phyloP scores from a whole-genome alignment of 2,888 invertebrate species.

The Odontocolon sp. region DNA sequence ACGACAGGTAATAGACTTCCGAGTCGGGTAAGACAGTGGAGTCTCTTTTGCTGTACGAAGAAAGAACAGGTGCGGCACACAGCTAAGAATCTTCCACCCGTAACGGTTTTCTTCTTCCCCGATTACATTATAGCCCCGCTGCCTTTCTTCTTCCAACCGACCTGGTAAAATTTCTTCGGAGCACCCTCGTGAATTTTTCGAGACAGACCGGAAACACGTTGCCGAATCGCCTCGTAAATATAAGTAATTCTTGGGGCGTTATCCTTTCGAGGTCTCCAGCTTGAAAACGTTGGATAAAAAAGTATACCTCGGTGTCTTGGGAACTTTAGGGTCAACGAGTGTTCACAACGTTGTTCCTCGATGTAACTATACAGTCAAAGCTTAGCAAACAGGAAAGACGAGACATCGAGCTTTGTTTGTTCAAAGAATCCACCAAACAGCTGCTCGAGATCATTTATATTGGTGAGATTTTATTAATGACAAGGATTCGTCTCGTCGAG shows the following conservation, averaged over 20 bases:
- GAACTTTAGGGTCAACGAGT: conserved; percentile 23
- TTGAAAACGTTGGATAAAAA: conserved; percentile 24
- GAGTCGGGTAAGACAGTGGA: conserved; percentile 38
- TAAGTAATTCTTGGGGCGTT: too few relatives aligned
- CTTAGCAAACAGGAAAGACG: too few relatives aligned
- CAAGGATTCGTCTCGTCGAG: too few relatives aligned
- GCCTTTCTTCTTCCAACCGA: conserved; percentile 23
- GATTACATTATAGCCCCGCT: conserved; percentile 20
- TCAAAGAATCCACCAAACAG: conserved; percentile 37
- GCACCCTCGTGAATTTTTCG: conserved; percentile 41
- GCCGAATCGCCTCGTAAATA: too few relatives aligned
- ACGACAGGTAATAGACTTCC: conserved; percentile 58
- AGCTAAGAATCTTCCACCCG: conserved; percentile 50
- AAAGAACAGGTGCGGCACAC: conserved; percentile 57
- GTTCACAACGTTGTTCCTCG: conserved; percentile 40
- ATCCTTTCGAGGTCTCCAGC: conserved; percentile 36
- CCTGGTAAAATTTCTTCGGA: conserved; percentile 11
- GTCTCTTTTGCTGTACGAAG: conserved; percentile 12
- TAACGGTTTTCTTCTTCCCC: conserved; percentile 49
- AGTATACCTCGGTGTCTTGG: conserved; percentile 31
- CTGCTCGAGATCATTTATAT: conserved; percentile 41
- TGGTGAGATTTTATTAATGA: too few relatives aligned
- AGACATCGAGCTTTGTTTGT: too few relatives aligned
- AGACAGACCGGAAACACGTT: too few relatives aligned
- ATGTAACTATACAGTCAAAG: conserved; percentile 37